Evolutionary conservation across 2,113 vertebrate species (phyloP).

Genomic region (Hippocampus abdominalis): DNA sequence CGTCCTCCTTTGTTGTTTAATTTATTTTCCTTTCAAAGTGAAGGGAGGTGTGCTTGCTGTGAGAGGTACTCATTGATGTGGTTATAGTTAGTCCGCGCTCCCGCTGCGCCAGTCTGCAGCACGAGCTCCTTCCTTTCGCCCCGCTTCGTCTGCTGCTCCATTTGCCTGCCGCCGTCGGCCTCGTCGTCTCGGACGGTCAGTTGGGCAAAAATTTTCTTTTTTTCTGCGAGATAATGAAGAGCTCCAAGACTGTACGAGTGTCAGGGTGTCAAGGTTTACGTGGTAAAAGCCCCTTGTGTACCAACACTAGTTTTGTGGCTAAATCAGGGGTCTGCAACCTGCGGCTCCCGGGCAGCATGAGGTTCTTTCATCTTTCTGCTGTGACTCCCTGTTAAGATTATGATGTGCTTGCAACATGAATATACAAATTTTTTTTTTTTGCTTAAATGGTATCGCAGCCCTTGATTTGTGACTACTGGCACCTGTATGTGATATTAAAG

Average conservation of each 20-base stretch:
- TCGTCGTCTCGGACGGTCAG: conserved; percentile 18
- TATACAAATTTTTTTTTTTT: no score
- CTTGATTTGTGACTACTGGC: no score
- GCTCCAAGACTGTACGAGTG: conserved; percentile 32
- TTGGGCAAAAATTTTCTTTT: conserved; percentile 24
- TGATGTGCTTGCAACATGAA: background rate
- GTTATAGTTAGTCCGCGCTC: conserved; percentile 74
- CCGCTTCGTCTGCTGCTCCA: conserved; percentile 34
- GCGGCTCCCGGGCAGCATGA: no score
- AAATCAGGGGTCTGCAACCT: background rate
- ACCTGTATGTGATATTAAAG: no score
- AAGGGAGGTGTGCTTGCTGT: conserved; percentile 73
- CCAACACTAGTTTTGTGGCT: background rate
- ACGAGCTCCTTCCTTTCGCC: conserved; percentile 58
- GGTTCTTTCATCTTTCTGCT: no score
- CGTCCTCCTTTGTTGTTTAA: conserved; percentile 80
- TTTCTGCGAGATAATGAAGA: conserved; percentile 27
- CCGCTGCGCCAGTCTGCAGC: conserved; percentile 72
- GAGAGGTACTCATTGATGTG: conserved; percentile 79
- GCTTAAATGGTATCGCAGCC: no score
- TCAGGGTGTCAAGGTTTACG: conserved; percentile 12
- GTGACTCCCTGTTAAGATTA: background rate
- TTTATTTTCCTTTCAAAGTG: conserved; percentile 82
- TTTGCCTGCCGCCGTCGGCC: conserved; percentile 19
- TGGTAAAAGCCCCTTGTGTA: background rate